phyloP scores from a whole-genome alignment of 1,140 invertebrate genomes.

The Venustaconcha ellipsiformis region DNA sequence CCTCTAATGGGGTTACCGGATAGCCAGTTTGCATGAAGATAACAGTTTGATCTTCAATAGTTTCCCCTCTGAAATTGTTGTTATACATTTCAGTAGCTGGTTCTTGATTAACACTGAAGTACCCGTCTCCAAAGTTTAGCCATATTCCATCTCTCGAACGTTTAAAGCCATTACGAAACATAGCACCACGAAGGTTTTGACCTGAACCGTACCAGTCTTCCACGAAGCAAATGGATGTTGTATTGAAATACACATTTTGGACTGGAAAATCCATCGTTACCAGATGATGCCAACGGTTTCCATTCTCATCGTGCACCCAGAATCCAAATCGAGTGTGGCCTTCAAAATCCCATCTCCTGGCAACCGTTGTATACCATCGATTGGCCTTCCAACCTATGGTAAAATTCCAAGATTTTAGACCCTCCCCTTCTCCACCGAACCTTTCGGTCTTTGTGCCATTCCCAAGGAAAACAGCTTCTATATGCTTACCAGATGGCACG shows the following conservation, averaged over 20 bases:
- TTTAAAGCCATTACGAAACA: slow-evolving; percentile 40
- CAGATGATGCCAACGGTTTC: slow-evolving; percentile 35
- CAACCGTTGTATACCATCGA: slow-evolving; percentile 39
- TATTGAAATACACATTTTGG: slow-evolving; percentile 27
- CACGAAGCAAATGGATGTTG: slow-evolving; percentile 30
- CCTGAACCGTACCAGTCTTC: slow-evolving; percentile 43
- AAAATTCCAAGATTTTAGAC: slow-evolving; percentile 46
- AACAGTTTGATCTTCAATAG: not conserved
- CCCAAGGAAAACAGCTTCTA: slow-evolving; percentile 13
- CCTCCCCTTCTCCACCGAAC: slow-evolving; percentile 40
- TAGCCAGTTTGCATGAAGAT: no score
- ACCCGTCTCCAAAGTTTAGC: slow-evolving; percentile 20
- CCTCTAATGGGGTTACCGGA: no score
- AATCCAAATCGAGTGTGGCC: slow-evolving; percentile 39
- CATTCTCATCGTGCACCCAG: slow-evolving; percentile 37
- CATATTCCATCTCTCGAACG: slow-evolving; percentile 23
- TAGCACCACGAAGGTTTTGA: slow-evolving; percentile 29
- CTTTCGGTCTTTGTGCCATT: slow-evolving; percentile 33
- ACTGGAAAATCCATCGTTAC: slow-evolving; percentile 43
- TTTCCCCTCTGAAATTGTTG: not conserved
- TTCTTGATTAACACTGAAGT: not conserved
- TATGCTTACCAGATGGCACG: not conserved
- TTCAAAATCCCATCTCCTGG: slow-evolving; percentile 34
- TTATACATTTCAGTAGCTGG: not conserved
- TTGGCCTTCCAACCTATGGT: slow-evolving; percentile 40